Evolutionary conservation across 2,113 vertebrate genomes (phyloP).

Genomic region (Thunnus thynnus): DNA sequence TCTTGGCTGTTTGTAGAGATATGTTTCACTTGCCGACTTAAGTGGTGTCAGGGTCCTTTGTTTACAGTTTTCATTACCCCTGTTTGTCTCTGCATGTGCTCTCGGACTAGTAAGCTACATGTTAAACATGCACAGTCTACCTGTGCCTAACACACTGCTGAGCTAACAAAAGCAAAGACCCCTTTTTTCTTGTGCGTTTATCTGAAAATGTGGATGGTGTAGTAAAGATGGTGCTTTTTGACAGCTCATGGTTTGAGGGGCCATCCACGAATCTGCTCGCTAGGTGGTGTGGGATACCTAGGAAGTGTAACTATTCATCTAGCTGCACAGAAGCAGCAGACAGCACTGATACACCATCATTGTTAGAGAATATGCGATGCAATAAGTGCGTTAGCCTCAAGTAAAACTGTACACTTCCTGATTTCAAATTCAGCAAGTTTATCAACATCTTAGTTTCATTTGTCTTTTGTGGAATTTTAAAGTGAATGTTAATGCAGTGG

Average conservation of each 20-base stretch:
- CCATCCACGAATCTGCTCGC: slow-evolving; percentile 51
- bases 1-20: not conserved
- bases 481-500: not conserved
- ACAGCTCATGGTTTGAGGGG: slow-evolving; percentile 40
- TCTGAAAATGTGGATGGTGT: not conserved
- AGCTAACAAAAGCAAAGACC: slow-evolving; percentile 10
- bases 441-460: not conserved
- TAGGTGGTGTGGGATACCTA: slow-evolving; percentile 75
- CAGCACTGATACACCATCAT: not conserved
- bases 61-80: slow-evolving; percentile 63
- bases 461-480: not conserved
- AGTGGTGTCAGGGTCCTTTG: slow-evolving; percentile 62
- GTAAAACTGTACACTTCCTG: not conserved
- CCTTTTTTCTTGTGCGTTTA: not conserved
- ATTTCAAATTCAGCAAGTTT: too few species aligned
- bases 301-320: slow-evolving; percentile 39
- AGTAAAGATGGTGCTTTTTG: slow-evolving; percentile 39
- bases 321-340: slow-evolving; percentile 34
- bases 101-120: not conserved
- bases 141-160: not conserved
- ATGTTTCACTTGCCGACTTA: slow-evolving; percentile 2
- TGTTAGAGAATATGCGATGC: not conserved
- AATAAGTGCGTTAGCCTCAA: not conserved
- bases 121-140: slow-evolving; percentile 1
- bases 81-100: slow-evolving; percentile 36